These are phyloP conservation scores for Sparidentex hasta DNA, from an alignment of 2,797 vertebrate genomes.

Conservation along the genomic window DNA sequence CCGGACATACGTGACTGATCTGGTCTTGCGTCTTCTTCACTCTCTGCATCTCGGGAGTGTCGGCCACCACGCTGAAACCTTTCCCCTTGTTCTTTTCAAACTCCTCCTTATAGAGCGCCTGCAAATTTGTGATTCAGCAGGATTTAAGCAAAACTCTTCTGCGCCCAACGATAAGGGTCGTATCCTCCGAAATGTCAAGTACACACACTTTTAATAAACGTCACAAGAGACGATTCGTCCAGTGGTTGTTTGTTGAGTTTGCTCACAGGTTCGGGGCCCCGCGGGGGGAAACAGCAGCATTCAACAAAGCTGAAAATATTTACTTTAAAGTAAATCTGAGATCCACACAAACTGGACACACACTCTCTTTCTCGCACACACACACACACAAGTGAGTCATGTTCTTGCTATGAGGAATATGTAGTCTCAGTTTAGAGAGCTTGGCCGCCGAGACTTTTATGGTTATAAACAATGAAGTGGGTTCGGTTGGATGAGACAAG, in stretches of 20 bases:
- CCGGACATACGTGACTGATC: conserved; percentile 89
- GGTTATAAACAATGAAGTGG: conserved; percentile 78
- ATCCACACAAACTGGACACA: conserved; percentile 5
- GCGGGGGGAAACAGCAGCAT: conserved; percentile 5
- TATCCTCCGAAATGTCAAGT: background rate
- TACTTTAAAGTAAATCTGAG: conserved; percentile 61
- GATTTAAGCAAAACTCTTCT: conserved; percentile 9
- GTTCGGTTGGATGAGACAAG: conserved; percentile 37
- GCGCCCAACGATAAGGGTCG: background rate
- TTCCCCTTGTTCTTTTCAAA: conserved; percentile 94
- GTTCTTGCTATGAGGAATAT: conserved; percentile 79
- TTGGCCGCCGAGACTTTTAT: conserved; percentile 81
- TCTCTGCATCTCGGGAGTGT: conserved; percentile 92
- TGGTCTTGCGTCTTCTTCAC: conserved; percentile 94
- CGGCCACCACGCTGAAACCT: conserved; percentile 91
- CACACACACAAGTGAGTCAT: conserved; percentile 75
- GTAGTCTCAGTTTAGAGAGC: conserved; percentile 57
- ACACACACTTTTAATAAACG: background rate
- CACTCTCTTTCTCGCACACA: conserved; percentile 38
- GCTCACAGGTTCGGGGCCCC: background rate
- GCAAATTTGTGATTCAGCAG: conserved; percentile 21
- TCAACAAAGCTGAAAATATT: conserved; percentile 54
- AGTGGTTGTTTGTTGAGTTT: background rate
- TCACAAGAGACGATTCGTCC: background rate
- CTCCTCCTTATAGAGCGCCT: conserved; percentile 95